These are phyloP conservation scores for Meliscaeva auricollis DNA, from an alignment of 2,888 invertebrate genomes.

Conservation along the genomic window DNA sequence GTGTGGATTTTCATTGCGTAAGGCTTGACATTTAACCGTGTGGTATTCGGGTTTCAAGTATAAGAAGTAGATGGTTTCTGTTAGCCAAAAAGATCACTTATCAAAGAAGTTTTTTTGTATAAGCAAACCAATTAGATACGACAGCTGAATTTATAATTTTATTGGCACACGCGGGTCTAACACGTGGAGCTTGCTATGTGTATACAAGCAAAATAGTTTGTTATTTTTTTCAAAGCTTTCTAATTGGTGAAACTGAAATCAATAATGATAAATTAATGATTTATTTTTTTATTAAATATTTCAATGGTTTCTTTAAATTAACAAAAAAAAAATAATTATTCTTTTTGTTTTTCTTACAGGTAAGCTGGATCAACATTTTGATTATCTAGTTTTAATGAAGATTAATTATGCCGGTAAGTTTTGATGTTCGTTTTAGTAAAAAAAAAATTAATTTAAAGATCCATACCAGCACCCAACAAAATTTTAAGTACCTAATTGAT, in stretches of 20 bases:
- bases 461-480: too few relatives aligned
- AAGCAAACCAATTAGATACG: slow-evolving; percentile 34
- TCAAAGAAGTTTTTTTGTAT: slow-evolving; percentile 6
- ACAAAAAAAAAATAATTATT: neutral
- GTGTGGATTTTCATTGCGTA: slow-evolving; percentile 68
- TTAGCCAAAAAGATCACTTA: slow-evolving; percentile 49
- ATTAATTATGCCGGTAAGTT: slow-evolving; percentile 10
- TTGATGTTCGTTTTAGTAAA: neutral
- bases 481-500: too few relatives aligned
- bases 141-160: slow-evolving; percentile 35
- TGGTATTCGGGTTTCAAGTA: slow-evolving; percentile 26
- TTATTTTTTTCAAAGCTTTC: slow-evolving; percentile 35
- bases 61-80: slow-evolving; percentile 14
- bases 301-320: neutral
- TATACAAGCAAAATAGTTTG: neutral
- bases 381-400: slow-evolving; percentile 17
- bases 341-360: slow-evolving; percentile 48
- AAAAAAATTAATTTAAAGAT: neutral
- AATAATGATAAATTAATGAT: neutral
- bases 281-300: neutral
- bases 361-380: slow-evolving; percentile 20
- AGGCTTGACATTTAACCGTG: slow-evolving; percentile 63
- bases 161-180: slow-evolving; percentile 40
- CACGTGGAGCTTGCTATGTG: slow-evolving; percentile 6
- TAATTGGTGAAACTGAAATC: slow-evolving; percentile 29